A percentile compares a stretch with the other conserved stretches of the same genome.
Evolutionary conservation across 2,888 invertebrate species (phyloP).

Genomic region (Nudaria mundana): DNA sequence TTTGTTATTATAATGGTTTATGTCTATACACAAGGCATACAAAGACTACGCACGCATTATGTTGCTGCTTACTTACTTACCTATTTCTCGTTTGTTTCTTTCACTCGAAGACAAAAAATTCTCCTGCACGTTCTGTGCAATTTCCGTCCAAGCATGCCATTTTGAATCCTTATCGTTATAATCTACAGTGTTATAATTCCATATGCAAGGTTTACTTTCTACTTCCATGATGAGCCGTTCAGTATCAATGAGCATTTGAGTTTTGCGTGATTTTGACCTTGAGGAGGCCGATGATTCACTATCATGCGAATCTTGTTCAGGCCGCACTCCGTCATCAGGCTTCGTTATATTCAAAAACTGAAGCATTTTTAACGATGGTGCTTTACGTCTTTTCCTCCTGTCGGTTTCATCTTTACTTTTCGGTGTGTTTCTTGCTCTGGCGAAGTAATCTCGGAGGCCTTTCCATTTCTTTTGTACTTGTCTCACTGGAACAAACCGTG

Average conservation of each 20-base stretch:
- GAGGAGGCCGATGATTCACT: conserved; percentile 11
- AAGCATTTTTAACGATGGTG: conserved; percentile 12
- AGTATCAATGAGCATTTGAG: conserved; percentile 19
- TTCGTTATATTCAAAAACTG: conserved; percentile 12
- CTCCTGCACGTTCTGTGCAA: conserved; percentile 23
- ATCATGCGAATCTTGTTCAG: conserved; percentile 5
- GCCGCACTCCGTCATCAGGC: conserved; percentile 6
- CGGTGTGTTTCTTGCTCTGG: conserved; percentile 9
- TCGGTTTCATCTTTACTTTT: conserved; percentile 12
- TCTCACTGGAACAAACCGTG: conserved; percentile 5
- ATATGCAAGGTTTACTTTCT: conserved; percentile 27
- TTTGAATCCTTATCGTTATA: conserved; percentile 25
- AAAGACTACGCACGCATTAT: background rate
- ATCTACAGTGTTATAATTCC: conserved; percentile 23
- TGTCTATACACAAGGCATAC: no score
- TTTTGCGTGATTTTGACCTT: conserved; percentile 4
- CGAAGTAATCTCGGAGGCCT: conserved; percentile 12
- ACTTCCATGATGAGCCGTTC: conserved; percentile 26
- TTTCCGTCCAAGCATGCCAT: conserved; percentile 25
- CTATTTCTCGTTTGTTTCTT: conserved; percentile 22
- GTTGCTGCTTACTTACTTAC: conserved; percentile 11
- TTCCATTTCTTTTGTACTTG: conserved; percentile 15
- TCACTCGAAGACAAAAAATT: conserved; percentile 25
- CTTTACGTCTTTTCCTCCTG: conserved; percentile 11
- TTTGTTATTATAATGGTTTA: no score